Conservation (phyloP, 2,113 vertebrate species). For the Galemys pyrenaicus region DNA sequence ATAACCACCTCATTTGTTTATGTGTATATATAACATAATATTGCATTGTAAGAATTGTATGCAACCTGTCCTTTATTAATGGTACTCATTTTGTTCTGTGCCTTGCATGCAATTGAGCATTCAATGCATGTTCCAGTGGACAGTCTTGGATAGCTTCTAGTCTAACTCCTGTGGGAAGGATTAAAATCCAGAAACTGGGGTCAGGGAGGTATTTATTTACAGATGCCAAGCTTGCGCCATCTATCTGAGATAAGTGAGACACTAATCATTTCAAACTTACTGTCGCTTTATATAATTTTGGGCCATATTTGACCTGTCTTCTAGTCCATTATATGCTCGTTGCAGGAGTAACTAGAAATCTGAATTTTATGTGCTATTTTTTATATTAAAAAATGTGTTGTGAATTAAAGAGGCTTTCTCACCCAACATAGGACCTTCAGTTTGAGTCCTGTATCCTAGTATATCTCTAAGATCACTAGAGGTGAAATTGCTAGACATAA, state of each 20-base stretch:
- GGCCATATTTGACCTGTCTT: background rate
- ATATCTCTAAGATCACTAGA: background rate
- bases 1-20: background rate
- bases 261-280: background rate
- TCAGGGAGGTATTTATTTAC: background rate
- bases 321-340: background rate
- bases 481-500: background rate
- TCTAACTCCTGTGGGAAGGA: background rate
- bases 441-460: background rate
- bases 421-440: background rate
- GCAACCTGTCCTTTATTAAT: background rate
- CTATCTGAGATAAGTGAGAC: background rate
- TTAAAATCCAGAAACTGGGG: background rate
- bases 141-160: background rate
- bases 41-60: background rate
- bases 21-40: background rate
- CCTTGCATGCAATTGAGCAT: background rate
- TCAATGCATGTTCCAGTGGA: background rate
- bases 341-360: background rate
- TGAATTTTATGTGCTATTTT: background rate
- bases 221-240: background rate
- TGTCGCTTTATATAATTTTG: background rate
- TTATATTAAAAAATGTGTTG: background rate
- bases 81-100: constrained; percentile 8
- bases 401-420: background rate